Percentiles rank a stretch among this genome's conserved stretches.
Evolutionary conservation across 64 coral and sea anemone genomes (phyloP).

Genomic region (Dendronephthya gigantea): DNA sequence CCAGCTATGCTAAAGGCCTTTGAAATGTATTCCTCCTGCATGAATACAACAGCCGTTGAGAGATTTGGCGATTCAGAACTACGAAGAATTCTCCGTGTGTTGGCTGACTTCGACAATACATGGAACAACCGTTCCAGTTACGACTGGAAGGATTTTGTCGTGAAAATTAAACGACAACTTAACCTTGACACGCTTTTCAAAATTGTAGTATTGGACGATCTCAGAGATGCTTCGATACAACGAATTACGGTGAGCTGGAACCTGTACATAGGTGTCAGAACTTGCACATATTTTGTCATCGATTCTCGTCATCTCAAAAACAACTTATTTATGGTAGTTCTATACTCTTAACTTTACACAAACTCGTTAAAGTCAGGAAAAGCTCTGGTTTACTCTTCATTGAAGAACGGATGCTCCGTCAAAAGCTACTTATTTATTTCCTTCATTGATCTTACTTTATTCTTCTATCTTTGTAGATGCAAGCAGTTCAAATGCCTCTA

Average conservation of each 20-base stretch:
- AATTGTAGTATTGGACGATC: not conserved
- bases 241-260: not conserved
- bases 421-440: too few relatives aligned
- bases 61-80: not conserved
- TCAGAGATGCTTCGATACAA: not conserved
- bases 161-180: not conserved
- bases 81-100: not conserved
- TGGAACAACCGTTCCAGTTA: not conserved
- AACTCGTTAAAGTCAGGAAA: too few relatives aligned
- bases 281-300: too few relatives aligned
- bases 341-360: too few relatives aligned
- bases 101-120: not conserved
- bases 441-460: too few relatives aligned
- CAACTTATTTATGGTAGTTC: too few relatives aligned
- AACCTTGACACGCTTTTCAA: not conserved
- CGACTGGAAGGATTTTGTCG: not conserved
- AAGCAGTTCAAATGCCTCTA: too few relatives aligned
- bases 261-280: too few relatives aligned
- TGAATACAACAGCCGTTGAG: not conserved
- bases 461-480: too few relatives aligned
- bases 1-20: not conserved
- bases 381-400: too few relatives aligned
- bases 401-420: too few relatives aligned
- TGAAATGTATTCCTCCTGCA: not conserved
- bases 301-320: too few relatives aligned